Percentiles rank a stretch among this genome's conserved stretches.
Evolutionary conservation across 2,888 invertebrate species (phyloP).

Genomic region (Mythimna vitellina): DNA sequence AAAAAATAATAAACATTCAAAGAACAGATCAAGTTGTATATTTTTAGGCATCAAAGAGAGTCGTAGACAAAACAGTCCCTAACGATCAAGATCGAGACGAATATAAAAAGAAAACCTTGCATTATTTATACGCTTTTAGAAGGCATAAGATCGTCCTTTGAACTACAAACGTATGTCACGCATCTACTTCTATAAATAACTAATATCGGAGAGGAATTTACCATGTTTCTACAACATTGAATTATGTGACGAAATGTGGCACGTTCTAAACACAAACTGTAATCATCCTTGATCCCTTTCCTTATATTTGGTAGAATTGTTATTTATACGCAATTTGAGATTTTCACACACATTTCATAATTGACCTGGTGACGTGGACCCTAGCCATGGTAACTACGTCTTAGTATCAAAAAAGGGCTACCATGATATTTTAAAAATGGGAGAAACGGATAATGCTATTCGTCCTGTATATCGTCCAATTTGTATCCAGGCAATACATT

Average conservation of each 20-base stretch:
- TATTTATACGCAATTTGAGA: slow-evolving; percentile 40
- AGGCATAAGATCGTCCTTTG: slow-evolving; percentile 14
- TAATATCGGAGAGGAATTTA: slow-evolving; percentile 9
- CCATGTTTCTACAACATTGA: slow-evolving; percentile 24
- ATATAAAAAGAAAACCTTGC: background rate
- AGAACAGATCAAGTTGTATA: background rate
- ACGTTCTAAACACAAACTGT: slow-evolving; percentile 38
- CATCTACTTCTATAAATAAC: slow-evolving; percentile 29
- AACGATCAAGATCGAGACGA: background rate
- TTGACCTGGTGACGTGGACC: slow-evolving; percentile 9
- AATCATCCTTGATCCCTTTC: slow-evolving; percentile 55
- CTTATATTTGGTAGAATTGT: slow-evolving; percentile 33
- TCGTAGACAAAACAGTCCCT: background rate
- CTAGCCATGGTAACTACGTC: slow-evolving; percentile 27
- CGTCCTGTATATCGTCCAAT: no score
- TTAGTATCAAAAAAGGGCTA: slow-evolving; percentile 4
- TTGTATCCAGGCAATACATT: no score
- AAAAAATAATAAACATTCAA: no score
- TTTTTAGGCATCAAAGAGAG: background rate
- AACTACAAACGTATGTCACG: slow-evolving; percentile 19
- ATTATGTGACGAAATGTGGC: slow-evolving; percentile 34
- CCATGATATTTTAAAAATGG: no score
- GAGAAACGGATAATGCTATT: no score
- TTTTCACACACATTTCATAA: slow-evolving; percentile 56
- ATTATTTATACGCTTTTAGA: slow-evolving; percentile 12